Evolutionary conservation across 2,797 vertebrate genomes (phyloP), one percentile per base, ranked within the genome.

Genomic region (Aldrovandia affinis): DNA sequence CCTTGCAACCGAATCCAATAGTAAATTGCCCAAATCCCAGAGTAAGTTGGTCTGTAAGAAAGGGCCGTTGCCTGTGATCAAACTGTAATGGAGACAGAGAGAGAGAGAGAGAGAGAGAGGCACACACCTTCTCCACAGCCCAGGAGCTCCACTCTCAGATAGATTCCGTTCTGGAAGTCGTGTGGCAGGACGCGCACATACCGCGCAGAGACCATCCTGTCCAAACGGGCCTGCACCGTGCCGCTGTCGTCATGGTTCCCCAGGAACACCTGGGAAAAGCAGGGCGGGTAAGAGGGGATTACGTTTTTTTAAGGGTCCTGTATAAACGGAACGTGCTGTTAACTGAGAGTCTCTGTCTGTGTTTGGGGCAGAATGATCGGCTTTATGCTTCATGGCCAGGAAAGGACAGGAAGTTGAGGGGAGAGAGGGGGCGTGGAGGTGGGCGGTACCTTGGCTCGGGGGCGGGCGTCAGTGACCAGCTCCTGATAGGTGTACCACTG

Each of bases 111-210:
- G 22, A n/a, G 9, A 14, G 22, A 59, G 10, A 79, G 50, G 42
- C 22, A 81, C 88, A 55, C 9, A 96, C 95, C 93, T 25, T 93
- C 94, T 12, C 91, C 92, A 61, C 97, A 98, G 89, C 97, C 97
- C 93, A 98, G 96, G 68, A 98, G 90, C 90, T 97, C 97, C 0
- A 94, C 86, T 0, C 94, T 91, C 50, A 96, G 93, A 88, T 95
- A 96, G 86, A 96, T 92, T 83, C 93, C 90, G 0, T 89, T 93
- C 83, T 95, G 92, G 86, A 94, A 95, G 84, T 94, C 93, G 0
- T 90, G 95, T 0, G 96, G 97, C 28, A 97, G 87, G 83, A 98
- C 84, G 9, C 96, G 95, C 57, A 98, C 87, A 1, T 95, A 95
- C 80, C 4, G 96, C 0, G 96, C 94, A 0, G 84, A 93, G 86